phyloP scores from a whole-genome alignment of 2,113 vertebrate genomes.

The Ciconia stormi region DNA sequence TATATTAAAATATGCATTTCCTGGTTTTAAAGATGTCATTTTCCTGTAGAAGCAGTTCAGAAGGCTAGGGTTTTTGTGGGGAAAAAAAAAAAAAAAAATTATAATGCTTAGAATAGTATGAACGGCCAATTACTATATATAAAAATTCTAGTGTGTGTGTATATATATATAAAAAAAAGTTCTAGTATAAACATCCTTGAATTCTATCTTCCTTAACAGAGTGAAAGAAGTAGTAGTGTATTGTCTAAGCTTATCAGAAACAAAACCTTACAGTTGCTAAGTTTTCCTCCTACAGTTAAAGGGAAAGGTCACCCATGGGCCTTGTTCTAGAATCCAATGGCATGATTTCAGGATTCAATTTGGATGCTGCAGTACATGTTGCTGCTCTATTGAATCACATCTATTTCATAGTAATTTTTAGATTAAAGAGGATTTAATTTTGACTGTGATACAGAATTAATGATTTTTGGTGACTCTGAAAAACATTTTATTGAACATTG shows the following conservation, averaged over 20 bases:
- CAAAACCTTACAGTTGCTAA: not conserved
- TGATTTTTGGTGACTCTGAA: constrained; percentile 12
- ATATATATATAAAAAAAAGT: not conserved
- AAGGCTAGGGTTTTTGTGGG: not conserved
- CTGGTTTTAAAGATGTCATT: not conserved
- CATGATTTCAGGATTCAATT: not conserved
- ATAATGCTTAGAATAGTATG: not conserved
- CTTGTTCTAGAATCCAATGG: not conserved
- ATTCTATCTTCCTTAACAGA: not conserved
- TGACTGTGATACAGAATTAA: not conserved
- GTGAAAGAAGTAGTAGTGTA: not conserved
- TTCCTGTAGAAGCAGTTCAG: not conserved
- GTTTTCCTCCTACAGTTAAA: not conserved
- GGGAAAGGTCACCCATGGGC: not conserved
- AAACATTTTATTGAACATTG: not conserved
- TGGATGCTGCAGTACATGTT: not conserved
- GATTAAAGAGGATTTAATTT: constrained; percentile 13
- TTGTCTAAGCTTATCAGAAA: not conserved
- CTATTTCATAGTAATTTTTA: constrained; percentile 17
- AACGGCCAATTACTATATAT: not conserved
- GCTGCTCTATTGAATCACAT: not conserved
- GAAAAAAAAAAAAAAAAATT: not conserved
- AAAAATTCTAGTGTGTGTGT: not conserved
- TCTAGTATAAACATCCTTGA: not conserved
- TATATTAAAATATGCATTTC: not conserved